Evolutionary conservation across 2,113 vertebrate genomes (phyloP).

Genomic region (Fulmarus glacialis): DNA sequence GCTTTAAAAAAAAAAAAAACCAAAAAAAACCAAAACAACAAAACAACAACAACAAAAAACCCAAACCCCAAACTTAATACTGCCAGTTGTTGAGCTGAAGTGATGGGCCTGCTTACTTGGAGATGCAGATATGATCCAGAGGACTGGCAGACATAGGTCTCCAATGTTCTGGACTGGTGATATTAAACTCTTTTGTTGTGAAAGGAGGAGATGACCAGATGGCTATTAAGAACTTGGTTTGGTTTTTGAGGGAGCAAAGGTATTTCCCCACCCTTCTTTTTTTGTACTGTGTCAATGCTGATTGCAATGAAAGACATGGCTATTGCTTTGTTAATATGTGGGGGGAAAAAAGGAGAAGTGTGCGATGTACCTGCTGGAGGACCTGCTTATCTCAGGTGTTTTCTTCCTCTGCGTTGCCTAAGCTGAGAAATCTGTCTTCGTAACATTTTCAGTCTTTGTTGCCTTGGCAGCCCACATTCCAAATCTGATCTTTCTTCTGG

Average conservation of each 20-base stretch:
- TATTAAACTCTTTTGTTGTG: neutral
- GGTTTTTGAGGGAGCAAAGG: neutral
- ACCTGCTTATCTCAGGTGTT: neutral
- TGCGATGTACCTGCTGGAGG: neutral
- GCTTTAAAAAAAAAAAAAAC: neutral
- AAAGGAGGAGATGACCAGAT: neutral
- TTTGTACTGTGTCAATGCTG: neutral
- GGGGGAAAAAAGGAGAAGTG: neutral
- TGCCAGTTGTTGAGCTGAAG: neutral
- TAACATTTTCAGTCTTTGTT: neutral
- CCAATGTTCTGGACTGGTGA: neutral
- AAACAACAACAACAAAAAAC: neutral
- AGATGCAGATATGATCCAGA: neutral
- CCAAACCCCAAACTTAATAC: neutral
- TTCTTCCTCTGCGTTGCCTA: neutral
- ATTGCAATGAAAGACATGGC: neutral
- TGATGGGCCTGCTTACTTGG: neutral
- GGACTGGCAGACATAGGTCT: neutral
- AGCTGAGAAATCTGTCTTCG: neutral
- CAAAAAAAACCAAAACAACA: no score
- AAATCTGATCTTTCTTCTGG: constrained; percentile 15
- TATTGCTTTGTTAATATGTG: neutral
- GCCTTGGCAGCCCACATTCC: neutral
- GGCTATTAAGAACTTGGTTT: neutral
- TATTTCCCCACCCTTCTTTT: neutral